phyloP scores from a whole-genome alignment of 2,797 vertebrate genomes.

The Craterocephalus amniculus region DNA sequence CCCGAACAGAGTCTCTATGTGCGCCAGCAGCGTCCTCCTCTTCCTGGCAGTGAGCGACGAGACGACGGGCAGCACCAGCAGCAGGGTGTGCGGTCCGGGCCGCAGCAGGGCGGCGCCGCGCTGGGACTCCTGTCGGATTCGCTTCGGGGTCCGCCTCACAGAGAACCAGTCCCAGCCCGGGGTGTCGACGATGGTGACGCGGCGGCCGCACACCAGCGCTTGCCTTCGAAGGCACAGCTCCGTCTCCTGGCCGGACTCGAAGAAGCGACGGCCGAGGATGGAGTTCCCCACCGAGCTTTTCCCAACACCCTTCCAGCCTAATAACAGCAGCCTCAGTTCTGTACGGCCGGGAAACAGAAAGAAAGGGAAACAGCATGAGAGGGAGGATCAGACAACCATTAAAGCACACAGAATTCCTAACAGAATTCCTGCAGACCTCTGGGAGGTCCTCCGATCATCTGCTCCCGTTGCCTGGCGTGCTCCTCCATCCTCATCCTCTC shows the following conservation, averaged over 20 bases:
- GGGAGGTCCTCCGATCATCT: constrained; percentile 83
- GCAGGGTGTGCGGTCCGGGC: constrained; percentile 82
- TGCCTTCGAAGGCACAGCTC: constrained; percentile 79
- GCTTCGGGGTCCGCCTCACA: constrained; percentile 74
- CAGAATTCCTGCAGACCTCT: constrained; percentile 69
- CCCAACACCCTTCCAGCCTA: constrained; percentile 85
- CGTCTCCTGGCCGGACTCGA: constrained; percentile 81
- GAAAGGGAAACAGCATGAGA: neutral
- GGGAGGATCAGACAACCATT: no score
- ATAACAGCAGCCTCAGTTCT: constrained; percentile 81
- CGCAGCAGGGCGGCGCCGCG: constrained; percentile 80
- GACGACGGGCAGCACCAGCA: constrained; percentile 83
- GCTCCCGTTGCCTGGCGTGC: constrained; percentile 74
- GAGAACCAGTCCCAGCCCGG: constrained; percentile 87
- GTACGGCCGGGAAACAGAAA: neutral
- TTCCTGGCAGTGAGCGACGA: constrained; percentile 82
- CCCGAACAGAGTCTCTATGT: constrained; percentile 83
- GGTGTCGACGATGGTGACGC: constrained; percentile 84
- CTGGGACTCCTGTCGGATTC: constrained; percentile 80
- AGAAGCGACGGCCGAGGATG: constrained; percentile 79
- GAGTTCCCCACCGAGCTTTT: constrained; percentile 85
- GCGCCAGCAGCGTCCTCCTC: constrained; percentile 77
- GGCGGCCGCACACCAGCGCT: constrained; percentile 78
- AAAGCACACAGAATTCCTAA: no score
- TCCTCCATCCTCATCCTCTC: constrained; percentile 80